Base-by-base conservation (phyloP, 2,797 vertebrate species). In the Acanthurus tractus region DNA sequence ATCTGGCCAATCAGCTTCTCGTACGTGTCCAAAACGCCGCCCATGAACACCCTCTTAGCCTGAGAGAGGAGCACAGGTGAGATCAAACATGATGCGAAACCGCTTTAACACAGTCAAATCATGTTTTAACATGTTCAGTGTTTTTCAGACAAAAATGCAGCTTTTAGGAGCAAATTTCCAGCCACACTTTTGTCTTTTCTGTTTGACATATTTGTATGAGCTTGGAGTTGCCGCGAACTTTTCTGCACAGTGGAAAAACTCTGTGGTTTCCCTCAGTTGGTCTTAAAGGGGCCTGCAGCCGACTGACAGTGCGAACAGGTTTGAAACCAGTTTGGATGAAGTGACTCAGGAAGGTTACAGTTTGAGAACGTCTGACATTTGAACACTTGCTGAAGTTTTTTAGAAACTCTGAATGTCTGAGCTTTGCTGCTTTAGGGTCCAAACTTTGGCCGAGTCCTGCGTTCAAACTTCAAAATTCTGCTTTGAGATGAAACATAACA, bases 1-100 rank as follows among this genome's bases (percentile, higher is more conserved):
- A 93, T 93, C 1, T 64, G 58, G 3, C 0, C 22, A 0, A 94
- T 2, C 50, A 94, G 58, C 49, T 86, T 49, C 0, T 90, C 87
- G 0, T 93, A 94, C 0, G 55, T 55, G 23, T 88, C 86, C 87
- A 94, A 34, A 42, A 90, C 38, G 0, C 29, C 80, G 0, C 66
- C 63, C 74, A 93, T 57, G 0, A 72, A 83, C 38, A 92, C 0
- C 57, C 15, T 63, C 50, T 81, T 86, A 0, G 3, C 20, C 93
- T 93, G 79, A 13, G 15, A 57, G n/a, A 72, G 17, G 68, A 20
- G 64, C 2, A 58, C 0, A 63, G 6, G 22, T 0, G 8, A 3
- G 8, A 49, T 29, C 3, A 63, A 4, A 23, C 1, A 14, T 7
- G 1, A 11, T 59, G n/a, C 11, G 3, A 54, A 22, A 45, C 14